phyloP scores from a whole-genome alignment of 2,113 vertebrate species.

The Pseudolaguvia tuberculata region DNA sequence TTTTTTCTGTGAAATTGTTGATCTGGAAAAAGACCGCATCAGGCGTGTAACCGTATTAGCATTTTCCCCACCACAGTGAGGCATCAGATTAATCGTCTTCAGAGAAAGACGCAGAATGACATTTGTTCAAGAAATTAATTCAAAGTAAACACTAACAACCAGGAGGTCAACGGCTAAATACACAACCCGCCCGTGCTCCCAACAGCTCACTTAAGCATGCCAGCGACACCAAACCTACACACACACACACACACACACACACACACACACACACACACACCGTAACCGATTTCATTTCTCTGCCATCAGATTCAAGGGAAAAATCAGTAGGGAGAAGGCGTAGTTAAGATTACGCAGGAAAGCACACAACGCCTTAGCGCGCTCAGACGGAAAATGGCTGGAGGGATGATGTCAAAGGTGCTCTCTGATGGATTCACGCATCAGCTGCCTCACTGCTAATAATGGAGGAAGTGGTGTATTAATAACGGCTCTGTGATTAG shows the following conservation, averaged over 20 bases:
- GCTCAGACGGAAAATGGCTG: constrained; percentile 25
- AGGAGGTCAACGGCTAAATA: not conserved
- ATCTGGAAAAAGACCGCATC: too few species aligned
- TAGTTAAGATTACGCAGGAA: constrained; percentile 17
- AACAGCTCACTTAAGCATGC: constrained; percentile 36
- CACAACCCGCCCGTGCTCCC: constrained; percentile 59
- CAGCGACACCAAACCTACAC: not conserved
- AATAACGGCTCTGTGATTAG: not conserved
- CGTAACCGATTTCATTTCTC: constrained; percentile 17
- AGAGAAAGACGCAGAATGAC: too few species aligned
- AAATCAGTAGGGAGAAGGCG: constrained; percentile 28
- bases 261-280: not conserved
- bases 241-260: too few species aligned
- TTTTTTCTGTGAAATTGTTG: not conserved
- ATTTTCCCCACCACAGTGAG: not conserved
- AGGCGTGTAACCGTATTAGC: not conserved
- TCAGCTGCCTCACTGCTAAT: not conserved
- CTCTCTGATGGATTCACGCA: constrained; percentile 1
- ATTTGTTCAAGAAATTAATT: not conserved
- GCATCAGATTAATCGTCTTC: not conserved
- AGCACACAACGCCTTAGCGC: constrained; percentile 10
- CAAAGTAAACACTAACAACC: not conserved
- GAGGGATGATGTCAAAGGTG: constrained; percentile 10
- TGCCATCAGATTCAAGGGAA: constrained; percentile 30
- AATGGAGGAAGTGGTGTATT: not conserved